phyloP scores from a whole-genome alignment of 2,888 invertebrate genomes.

The Watsonalla binaria region DNA sequence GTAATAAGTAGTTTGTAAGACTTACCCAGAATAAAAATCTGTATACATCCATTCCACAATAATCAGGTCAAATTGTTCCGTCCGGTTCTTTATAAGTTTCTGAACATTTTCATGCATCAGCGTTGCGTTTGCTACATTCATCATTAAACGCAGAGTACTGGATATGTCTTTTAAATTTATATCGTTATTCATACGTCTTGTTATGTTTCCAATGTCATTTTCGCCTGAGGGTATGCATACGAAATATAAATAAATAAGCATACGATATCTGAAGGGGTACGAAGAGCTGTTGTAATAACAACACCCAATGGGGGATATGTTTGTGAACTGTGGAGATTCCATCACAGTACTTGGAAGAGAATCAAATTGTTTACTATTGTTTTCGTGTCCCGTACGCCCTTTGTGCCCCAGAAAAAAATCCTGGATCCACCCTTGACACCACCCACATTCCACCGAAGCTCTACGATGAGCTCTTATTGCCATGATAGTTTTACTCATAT shows the following conservation, averaged over 20 bases:
- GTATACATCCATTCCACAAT: constrained; percentile 29
- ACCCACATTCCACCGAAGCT: no score
- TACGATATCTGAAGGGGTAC: no score
- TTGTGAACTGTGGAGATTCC: no score
- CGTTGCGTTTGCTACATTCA: constrained; percentile 5
- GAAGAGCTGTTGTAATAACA: no score
- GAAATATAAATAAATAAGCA: background rate
- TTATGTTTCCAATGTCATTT: constrained; percentile 7
- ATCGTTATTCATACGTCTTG: constrained; percentile 9
- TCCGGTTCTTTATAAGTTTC: constrained; percentile 18
- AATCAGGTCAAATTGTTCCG: constrained; percentile 22
- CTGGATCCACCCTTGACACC: no score
- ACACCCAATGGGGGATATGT: no score
- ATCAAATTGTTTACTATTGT: no score
- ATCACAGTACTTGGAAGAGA: no score
- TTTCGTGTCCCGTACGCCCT: no score
- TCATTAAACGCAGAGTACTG: constrained; percentile 1
- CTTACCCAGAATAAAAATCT: constrained; percentile 26
- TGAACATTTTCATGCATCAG: constrained; percentile 9
- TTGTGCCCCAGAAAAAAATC: no score
- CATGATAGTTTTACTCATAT: no score
- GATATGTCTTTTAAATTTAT: constrained; percentile 3
- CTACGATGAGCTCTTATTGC: no score
- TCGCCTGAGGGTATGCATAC: constrained; percentile 1
- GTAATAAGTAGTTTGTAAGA: background rate